These are phyloP conservation scores for Aporrectodea caliginosa DNA, from an alignment of 1,140 invertebrate species.

Conservation along the genomic window DNA sequence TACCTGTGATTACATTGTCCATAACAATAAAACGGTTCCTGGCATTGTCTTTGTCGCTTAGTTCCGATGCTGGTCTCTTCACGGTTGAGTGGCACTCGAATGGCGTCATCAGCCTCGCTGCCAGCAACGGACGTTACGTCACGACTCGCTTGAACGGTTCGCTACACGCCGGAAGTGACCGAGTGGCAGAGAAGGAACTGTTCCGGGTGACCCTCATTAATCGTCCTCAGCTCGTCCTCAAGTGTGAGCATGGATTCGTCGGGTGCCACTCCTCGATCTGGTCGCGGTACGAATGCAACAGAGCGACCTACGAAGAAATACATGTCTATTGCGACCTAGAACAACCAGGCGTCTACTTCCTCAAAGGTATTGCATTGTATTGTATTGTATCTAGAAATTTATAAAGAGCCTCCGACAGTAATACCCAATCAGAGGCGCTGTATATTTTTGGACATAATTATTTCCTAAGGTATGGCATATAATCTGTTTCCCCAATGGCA, in stretches of 20 bases:
- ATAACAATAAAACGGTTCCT: too few relatives aligned
- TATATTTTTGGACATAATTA: too few relatives aligned
- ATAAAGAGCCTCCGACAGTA: too few relatives aligned
- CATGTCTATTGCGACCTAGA: conserved; percentile 71
- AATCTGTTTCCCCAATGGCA: too few relatives aligned
- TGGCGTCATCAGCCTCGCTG: conserved; percentile 81
- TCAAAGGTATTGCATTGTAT: conserved; percentile 83
- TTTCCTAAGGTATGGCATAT: too few relatives aligned
- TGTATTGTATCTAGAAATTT: too few relatives aligned
- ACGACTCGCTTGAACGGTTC: conserved; percentile 90
- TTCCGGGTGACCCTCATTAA: conserved; percentile 92
- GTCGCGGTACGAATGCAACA: conserved; percentile 88
- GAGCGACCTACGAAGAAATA: conserved; percentile 88
- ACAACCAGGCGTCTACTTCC: conserved; percentile 81
- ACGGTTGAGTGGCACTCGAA: conserved; percentile 86
- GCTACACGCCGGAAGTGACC: conserved; percentile 83
- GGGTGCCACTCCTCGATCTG: conserved; percentile 69
- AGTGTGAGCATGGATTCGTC: conserved; percentile 93
- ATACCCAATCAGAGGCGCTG: too few relatives aligned
- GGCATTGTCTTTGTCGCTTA: too few relatives aligned
- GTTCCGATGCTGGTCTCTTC: conserved; percentile 82
- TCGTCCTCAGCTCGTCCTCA: conserved; percentile 80
- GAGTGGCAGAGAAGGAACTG: conserved; percentile 66
- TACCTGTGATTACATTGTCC: too few relatives aligned
- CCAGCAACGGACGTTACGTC: conserved; percentile 83